phyloP scores from a whole-genome alignment of 2,888 invertebrate species.

The Synanthedon andrenaeformis region DNA sequence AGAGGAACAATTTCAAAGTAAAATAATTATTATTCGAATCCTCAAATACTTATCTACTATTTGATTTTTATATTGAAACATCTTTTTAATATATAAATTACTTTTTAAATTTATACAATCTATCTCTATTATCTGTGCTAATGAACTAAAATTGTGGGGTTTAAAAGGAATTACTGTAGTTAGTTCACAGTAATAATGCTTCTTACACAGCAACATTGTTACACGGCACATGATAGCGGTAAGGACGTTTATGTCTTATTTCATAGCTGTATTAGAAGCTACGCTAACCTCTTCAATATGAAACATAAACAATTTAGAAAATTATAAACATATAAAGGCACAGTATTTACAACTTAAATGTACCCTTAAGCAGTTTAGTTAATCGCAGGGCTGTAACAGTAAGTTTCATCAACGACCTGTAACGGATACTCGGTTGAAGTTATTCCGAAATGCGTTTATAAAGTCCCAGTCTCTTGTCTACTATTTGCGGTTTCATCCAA shows the following conservation, averaged over 20 bases:
- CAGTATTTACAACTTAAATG: background rate
- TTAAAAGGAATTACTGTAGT: background rate
- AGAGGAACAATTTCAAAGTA: no score
- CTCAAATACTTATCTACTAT: no score
- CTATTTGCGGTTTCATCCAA: constrained; percentile 49
- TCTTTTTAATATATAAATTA: no score
- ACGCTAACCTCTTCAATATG: background rate
- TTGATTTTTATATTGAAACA: no score
- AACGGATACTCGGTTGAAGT: constrained; percentile 28
- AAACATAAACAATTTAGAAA: background rate
- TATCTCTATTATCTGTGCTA: no score
- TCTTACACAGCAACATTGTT: background rate
- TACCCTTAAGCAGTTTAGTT: constrained; percentile 15
- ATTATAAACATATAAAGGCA: background rate
- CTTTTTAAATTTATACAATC: no score
- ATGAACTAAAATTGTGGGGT: no score
- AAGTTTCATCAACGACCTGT: constrained; percentile 11
- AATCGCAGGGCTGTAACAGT: constrained; percentile 36
- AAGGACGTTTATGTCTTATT: constrained; percentile 3
- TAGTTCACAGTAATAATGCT: background rate
- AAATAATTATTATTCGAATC: no score
- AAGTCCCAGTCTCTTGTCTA: constrained; percentile 27
- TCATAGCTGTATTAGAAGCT: background rate
- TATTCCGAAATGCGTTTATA: constrained; percentile 36
- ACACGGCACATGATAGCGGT: background rate